A percentile compares a stretch with the other conserved stretches of the same genome.
Conservation (phyloP, 2,113 vertebrate species). For the Tetrax tetrax region DNA sequence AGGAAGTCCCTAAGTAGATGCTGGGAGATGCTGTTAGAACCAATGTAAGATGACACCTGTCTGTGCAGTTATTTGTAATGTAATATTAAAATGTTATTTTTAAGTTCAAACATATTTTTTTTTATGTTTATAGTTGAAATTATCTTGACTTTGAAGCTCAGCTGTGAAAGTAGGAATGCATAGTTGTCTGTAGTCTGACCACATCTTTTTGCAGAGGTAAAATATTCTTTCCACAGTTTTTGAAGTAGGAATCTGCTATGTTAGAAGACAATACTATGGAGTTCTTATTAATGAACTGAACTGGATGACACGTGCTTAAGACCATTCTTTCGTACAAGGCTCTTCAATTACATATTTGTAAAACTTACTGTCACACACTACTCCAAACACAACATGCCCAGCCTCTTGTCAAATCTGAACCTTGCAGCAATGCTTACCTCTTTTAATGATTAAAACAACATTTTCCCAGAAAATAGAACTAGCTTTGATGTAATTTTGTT, state of each 20-base stretch:
- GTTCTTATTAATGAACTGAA: not conserved
- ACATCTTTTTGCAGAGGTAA: not conserved
- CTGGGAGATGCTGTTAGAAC: not conserved
- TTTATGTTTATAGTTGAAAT: not conserved
- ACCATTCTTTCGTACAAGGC: not conserved
- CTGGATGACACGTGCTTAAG: not conserved
- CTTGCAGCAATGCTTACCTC: not conserved
- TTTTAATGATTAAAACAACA: not conserved
- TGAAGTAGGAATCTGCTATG: not conserved
- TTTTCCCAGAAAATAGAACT: not conserved
- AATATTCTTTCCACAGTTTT: not conserved
- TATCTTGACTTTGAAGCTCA: not conserved
- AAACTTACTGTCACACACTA: not conserved
- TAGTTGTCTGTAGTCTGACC: not conserved
- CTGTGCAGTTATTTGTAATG: not conserved
- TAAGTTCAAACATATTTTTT: not conserved
- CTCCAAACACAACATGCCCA: not conserved
- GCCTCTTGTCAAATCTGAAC: not conserved
- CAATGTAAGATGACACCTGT: not conserved
- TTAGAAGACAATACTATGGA: not conserved
- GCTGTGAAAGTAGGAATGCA: not conserved
- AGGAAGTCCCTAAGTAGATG: not conserved
- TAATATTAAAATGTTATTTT: not conserved
- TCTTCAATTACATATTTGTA: not conserved
- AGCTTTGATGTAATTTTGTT: not conserved